Evolutionary conservation across 2,888 invertebrate genomes (phyloP).

Genomic region (Homarus gammarus): DNA sequence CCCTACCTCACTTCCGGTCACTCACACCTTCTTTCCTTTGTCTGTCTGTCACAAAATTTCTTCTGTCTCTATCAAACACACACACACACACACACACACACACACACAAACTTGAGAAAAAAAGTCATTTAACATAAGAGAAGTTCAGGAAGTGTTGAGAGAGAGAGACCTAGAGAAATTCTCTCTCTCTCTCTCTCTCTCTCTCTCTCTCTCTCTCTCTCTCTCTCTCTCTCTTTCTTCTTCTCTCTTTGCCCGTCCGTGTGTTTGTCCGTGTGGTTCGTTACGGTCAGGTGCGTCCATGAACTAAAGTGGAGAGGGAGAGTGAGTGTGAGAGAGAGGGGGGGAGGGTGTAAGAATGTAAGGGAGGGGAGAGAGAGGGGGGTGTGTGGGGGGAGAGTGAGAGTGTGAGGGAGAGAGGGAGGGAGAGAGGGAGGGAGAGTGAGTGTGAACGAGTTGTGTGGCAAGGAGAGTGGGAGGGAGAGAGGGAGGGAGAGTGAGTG

Average conservation of each 20-base stretch:
- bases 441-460: background rate
- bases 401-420: too few relatives aligned
- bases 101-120: background rate
- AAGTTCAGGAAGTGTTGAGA: background rate
- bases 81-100: background rate
- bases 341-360: too few relatives aligned
- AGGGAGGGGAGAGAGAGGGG: too few relatives aligned
- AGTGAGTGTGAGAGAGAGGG: too few relatives aligned
- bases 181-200: background rate
- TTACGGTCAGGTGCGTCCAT: too few relatives aligned
- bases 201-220: constrained; percentile 40
- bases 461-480: background rate
- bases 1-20: too few relatives aligned
- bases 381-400: too few relatives aligned
- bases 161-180: background rate
- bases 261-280: background rate
- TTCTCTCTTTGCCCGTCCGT: constrained; percentile 6
- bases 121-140: too few relatives aligned
- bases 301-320: background rate
- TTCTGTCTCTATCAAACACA: too few relatives aligned
- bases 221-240: constrained; percentile 29
- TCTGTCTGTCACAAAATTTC: too few relatives aligned
- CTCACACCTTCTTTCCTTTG: too few relatives aligned
- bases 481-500: background rate
- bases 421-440: background rate